Percentiles rank a stretch among this genome's conserved stretches.
Conservation (phyloP, 1,140 invertebrate genomes). For the Ostrea denselamellosa region DNA sequence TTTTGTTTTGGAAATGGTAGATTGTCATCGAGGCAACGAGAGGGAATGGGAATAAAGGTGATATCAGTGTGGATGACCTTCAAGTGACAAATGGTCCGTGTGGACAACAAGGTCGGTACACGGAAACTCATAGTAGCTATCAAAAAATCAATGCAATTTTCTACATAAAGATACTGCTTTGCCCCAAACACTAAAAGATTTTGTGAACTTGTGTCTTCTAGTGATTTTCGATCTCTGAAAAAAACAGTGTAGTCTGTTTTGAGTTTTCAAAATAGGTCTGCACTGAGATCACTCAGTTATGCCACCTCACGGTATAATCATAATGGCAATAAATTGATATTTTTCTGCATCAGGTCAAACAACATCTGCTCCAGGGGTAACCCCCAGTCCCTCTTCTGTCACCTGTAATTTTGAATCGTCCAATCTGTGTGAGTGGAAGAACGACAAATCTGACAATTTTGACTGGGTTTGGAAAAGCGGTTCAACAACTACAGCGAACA, state of each 20-base stretch:
- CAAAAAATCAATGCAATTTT: too few relatives aligned
- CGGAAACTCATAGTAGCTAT: background rate
- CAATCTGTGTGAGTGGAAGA: conserved; percentile 72
- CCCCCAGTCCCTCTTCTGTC: background rate
- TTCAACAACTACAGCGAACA: conserved; percentile 61
- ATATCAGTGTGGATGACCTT: conserved; percentile 68
- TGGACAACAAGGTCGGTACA: conserved; percentile 29
- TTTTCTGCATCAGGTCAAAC: background rate
- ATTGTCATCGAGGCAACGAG: conserved; percentile 55
- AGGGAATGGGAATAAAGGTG: conserved; percentile 56
- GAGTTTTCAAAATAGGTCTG: background rate
- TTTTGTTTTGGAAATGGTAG: conserved; percentile 35
- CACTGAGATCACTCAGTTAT: background rate
- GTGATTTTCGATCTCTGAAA: background rate
- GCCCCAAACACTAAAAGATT: too few relatives aligned
- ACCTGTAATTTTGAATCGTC: conserved; percentile 74
- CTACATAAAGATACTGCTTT: too few relatives aligned
- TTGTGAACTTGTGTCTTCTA: background rate
- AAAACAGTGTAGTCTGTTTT: background rate
- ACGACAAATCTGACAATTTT: conserved; percentile 70
- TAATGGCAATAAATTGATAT: too few relatives aligned
- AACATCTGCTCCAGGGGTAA: background rate
- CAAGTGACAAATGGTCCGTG: conserved; percentile 51
- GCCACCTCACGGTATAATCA: background rate
- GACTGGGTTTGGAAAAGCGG: conserved; percentile 67